Evolutionary conservation across 1,140 invertebrate species (phyloP).

Genomic region (Globodera rostochiensis): DNA sequence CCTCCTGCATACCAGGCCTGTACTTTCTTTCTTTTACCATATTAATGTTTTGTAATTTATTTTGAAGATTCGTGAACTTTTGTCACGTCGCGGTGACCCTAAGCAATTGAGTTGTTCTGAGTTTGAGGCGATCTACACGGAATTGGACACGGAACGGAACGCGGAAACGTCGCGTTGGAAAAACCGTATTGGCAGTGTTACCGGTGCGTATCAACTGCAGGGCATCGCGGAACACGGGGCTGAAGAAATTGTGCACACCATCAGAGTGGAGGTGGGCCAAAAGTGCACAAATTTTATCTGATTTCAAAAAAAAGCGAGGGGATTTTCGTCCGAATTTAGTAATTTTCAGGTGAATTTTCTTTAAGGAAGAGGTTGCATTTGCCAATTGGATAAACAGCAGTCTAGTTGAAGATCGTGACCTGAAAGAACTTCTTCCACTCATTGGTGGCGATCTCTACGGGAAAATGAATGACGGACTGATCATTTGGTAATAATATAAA

Average conservation of each 20-base stretch:
- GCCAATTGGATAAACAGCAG: constrained; percentile 96
- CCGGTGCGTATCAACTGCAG: constrained; percentile 90
- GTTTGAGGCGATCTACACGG: constrained; percentile 74
- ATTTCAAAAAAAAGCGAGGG: too few relatives aligned
- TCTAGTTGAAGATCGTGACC: constrained; percentile 82
- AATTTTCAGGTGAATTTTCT: constrained; percentile 65
- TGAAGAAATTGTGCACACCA: constrained; percentile 71
- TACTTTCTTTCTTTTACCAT: constrained; percentile 5
- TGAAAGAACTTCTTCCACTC: constrained; percentile 86
- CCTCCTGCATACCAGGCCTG: constrained; percentile 60
- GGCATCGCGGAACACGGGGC: constrained; percentile 86
- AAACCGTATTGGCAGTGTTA: constrained; percentile 86
- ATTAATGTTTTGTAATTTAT: not conserved
- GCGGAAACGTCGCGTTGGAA: constrained; percentile 86
- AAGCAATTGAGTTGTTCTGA: constrained; percentile 46
- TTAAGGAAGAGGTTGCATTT: constrained; percentile 93
- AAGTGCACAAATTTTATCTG: not conserved
- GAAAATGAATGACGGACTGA: constrained; percentile 91
- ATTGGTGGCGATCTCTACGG: constrained; percentile 87
- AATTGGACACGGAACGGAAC: constrained; percentile 85
- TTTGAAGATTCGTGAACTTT: constrained; percentile 54
- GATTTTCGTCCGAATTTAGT: too few relatives aligned
- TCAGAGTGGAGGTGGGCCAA: constrained; percentile 58
- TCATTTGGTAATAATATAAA: constrained; percentile 78
- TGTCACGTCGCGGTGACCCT: constrained; percentile 47